Base-by-base conservation (phyloP, 2,797 vertebrate genomes). In the Micropoecilia bifurca region DNA sequence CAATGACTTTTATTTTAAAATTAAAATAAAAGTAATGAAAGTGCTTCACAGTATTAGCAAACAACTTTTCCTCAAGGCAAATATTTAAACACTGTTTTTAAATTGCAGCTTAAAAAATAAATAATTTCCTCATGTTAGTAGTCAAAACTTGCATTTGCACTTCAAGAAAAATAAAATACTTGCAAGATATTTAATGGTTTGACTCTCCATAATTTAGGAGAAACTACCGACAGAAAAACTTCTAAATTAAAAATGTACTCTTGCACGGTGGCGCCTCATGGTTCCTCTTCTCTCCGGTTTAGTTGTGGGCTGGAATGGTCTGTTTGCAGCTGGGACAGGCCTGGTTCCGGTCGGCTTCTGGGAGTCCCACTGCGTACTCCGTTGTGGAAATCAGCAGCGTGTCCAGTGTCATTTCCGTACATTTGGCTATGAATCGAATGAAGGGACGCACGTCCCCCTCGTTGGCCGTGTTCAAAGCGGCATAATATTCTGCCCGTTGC, bases 401-500 rank as follows among this genome's bases (percentile, higher is more conserved):
- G 94, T 99, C 99, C 84, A 99, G 91, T 0, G 98, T 99, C 14
- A 96, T 97, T 93, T 99, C 99, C 0, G 99, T 95, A 48, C 98
- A 99, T 91, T 97, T 97, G 66, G 98, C 98, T 0, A 99, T 98
- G 66, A 99, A 99, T 71, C 99, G 97, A 75, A 99, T 99, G 91
- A 99, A 99, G 0, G 99, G 99, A 53, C 98, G 91, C 6, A 99
- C 96, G 0, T 99, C 99, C 0, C 98, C 98, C 89, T 99, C 98
- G 0, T 99, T 99, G 91, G 98, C 98, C 0, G 95, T 97, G 87
- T 99, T 97, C 41, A 99, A 79, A 13, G 95, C 96, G 0, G 96
- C 81, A 20, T 99, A 99, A 63, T 99, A 99, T 90, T 99, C 98
- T 0, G 97, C 95, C 0, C 98, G 86, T 82, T 99, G 99, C 83